These are phyloP conservation scores for Aphyosemion australe DNA, from an alignment of 2,113 vertebrate species.

Conservation along the genomic window DNA sequence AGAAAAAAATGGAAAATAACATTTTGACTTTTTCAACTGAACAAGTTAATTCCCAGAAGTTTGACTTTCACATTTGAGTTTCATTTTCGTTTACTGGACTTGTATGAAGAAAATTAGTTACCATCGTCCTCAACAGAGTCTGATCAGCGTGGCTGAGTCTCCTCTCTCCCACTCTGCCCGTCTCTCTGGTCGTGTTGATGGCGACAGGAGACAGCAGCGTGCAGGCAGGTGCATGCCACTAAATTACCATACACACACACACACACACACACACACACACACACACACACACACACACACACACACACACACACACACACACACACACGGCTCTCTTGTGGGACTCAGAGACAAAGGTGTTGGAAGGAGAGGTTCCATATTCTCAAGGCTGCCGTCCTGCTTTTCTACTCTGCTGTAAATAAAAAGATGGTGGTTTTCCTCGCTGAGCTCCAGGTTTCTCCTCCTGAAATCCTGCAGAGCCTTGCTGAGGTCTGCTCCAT, in stretches of 20 bases:
- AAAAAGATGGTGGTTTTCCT: slow-evolving; percentile 25
- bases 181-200: slow-evolving; percentile 86
- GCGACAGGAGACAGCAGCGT: slow-evolving; percentile 88
- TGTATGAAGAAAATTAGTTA: neutral
- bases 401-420: slow-evolving; percentile 42
- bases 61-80: neutral
- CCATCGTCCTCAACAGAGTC: slow-evolving; percentile 2
- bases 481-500: neutral
- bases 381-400: slow-evolving; percentile 60
- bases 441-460: slow-evolving; percentile 11
- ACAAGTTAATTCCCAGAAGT: too few relatives aligned
- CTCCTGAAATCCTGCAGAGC: slow-evolving; percentile 22
- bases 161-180: slow-evolving; percentile 33
- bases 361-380: slow-evolving; percentile 67
- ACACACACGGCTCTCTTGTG: slow-evolving; percentile 46
- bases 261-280: slow-evolving; percentile 29
- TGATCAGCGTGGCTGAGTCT: slow-evolving; percentile 22
- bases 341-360: slow-evolving; percentile 69
- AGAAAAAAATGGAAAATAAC: too few relatives aligned
- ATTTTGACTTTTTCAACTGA: too few relatives aligned
- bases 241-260: slow-evolving; percentile 86
- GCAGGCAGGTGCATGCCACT: slow-evolving; percentile 99
- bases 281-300: slow-evolving; percentile 23
- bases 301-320: slow-evolving; percentile 50
- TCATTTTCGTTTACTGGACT: too few relatives aligned